These are phyloP conservation scores for Ostrea denselamellosa DNA, from an alignment of 1,140 invertebrate genomes.

Conservation along the genomic window DNA sequence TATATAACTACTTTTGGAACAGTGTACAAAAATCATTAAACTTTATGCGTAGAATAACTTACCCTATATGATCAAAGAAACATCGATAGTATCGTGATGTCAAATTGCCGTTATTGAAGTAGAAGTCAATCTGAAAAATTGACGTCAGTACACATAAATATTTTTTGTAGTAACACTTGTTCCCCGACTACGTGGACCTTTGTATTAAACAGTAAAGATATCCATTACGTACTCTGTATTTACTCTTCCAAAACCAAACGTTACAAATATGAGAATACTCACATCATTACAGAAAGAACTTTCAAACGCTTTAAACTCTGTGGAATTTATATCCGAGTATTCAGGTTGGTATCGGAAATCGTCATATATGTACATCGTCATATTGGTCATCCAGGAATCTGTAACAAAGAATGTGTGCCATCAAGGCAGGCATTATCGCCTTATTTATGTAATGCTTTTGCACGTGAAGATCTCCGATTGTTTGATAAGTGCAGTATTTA, in stretches of 20 bases:
- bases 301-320: constrained; percentile 14
- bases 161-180: background rate
- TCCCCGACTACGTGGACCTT: background rate
- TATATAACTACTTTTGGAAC: too few relatives aligned
- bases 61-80: constrained; percentile 39
- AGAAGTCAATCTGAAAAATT: constrained; percentile 38
- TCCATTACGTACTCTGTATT: too few relatives aligned
- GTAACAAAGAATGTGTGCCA: background rate
- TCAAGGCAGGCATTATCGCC: too few relatives aligned
- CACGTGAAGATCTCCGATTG: too few relatives aligned
- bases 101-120: constrained; percentile 19
- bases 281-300: constrained; percentile 29
- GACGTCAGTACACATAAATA: background rate
- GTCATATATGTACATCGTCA: constrained; percentile 32
- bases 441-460: too few relatives aligned
- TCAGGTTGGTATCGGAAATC: constrained; percentile 19
- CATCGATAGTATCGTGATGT: constrained; percentile 31
- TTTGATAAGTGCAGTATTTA: too few relatives aligned
- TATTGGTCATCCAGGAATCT: constrained; percentile 33
- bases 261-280: background rate
- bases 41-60: background rate
- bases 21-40: background rate
- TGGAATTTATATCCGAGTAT: background rate
- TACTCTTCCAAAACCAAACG: too few relatives aligned
- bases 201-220: too few relatives aligned